Evolutionary conservation across 2,113 vertebrate species (phyloP), one percentile per base, ranked within the genome.

Genomic region (Entomyzon cyanotis): DNA sequence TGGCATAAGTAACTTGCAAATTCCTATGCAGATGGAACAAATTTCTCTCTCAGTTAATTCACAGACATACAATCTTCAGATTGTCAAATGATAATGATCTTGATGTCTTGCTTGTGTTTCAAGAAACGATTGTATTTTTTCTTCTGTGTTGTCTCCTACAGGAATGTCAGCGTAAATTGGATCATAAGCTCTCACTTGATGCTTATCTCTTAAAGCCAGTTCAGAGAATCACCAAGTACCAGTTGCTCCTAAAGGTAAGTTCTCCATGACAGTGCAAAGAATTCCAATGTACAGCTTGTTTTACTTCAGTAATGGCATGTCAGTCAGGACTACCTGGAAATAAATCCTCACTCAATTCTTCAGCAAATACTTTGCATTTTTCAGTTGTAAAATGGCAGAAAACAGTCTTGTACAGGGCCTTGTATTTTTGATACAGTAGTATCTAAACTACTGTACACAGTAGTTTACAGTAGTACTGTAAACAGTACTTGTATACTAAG

Each of bases 151-250:
- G 8, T 87, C 7, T 82, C 39, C 67, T 58, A 19, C 82, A 97
- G 97, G 97, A 97, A 77, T 97, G 99, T 70, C 99, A 99, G 89
- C 98, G 98, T 95, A 99, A 98, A 89, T 89, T 99, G 96, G 99
- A 99, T 87, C 99, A 99, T 94, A 99, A 99, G 21, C 98, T 99
- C 17, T 99, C 99, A 2, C 97, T 99, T 94, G 99, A 99, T 96
- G 98, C 99, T 16, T 99, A 99, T 96, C 97, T 99, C 70, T 97
- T 99, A 88, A 99, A 99, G 89, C 99, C 99, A 23, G 99, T 99
- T 60, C 99, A 99, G 96, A 98, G 99, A 87, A 99, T 99, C 96
- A 99, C 99, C 53, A 99, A 99, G 80, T 99, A 99, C 95, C 99
- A 99, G 86, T 90, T 99, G 76, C 98, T 99, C 95, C 97, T 99